phyloP scores from a whole-genome alignment of 2,888 invertebrate genomes.

The Arenicola marina region DNA sequence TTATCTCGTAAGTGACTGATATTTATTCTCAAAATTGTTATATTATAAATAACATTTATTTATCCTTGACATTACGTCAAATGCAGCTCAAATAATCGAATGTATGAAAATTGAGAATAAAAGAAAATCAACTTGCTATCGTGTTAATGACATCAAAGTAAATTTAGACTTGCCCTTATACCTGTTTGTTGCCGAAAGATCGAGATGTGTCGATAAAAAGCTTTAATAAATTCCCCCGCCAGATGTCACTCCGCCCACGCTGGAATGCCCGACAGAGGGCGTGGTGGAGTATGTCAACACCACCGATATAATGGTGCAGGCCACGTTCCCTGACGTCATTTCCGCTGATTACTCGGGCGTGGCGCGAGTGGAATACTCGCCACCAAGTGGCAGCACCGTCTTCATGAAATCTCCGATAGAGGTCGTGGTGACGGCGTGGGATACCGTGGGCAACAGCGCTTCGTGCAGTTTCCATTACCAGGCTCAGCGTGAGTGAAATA shows the following conservation, averaged over 20 bases:
- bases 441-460: conserved; percentile 96
- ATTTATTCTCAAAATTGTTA: too few relatives aligned
- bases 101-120: too few relatives aligned
- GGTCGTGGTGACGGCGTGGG: conserved; percentile 76
- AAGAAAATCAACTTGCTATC: too few relatives aligned
- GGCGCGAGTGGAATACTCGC: conserved; percentile 13
- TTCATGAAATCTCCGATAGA: conserved; percentile 19
- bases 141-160: too few relatives aligned
- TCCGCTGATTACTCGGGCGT: conserved; percentile 30
- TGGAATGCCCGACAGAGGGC: conserved; percentile 35
- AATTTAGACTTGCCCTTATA: too few relatives aligned
- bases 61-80: too few relatives aligned
- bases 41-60: too few relatives aligned
- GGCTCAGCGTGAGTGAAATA: background rate
- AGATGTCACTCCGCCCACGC: conserved; percentile 39
- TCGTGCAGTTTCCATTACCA: conserved; percentile 85
- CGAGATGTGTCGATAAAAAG: too few relatives aligned
- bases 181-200: too few relatives aligned
- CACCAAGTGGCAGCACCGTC: conserved; percentile 17
- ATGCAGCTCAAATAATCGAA: too few relatives aligned
- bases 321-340: conserved; percentile 11
- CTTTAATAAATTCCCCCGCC: too few relatives aligned
- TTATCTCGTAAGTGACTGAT: too few relatives aligned
- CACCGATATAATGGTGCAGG: conserved; percentile 3
- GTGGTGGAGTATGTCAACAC: conserved; percentile 21